These are phyloP conservation scores for Pantherophis vulpinus DNA, from an alignment of 2,797 vertebrate genomes.

Conservation along the genomic window DNA sequence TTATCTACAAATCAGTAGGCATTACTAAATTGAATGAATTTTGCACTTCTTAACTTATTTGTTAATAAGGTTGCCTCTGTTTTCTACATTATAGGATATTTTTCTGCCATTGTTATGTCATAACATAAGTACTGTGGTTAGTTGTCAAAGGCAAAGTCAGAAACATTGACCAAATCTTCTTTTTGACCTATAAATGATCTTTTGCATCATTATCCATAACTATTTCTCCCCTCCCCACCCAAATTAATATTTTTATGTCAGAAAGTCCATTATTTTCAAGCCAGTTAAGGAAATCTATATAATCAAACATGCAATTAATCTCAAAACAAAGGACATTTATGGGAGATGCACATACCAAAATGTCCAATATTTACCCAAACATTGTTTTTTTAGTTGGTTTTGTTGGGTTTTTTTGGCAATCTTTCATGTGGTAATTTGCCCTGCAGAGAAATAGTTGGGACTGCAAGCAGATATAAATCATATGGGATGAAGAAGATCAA, in stretches of 20 bases:
- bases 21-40: constrained; percentile 18
- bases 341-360: background rate
- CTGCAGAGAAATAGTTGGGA: background rate
- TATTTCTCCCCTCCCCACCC: constrained; percentile 1
- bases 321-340: background rate
- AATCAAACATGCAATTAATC: background rate
- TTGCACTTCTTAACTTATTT: background rate
- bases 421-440: background rate
- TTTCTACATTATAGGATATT: background rate
- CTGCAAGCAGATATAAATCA: background rate
- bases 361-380: background rate
- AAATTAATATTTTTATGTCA: constrained; percentile 1
- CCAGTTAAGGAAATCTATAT: background rate
- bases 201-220: background rate
- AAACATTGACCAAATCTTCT: constrained; percentile 11
- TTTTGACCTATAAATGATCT: background rate
- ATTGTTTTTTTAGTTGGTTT: background rate
- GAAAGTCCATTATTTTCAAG: constrained; percentile 12
- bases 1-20: background rate
- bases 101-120: constrained; percentile 6
- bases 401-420: no score
- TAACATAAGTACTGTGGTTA: background rate
- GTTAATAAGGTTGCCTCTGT: background rate
- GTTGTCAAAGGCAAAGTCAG: constrained; percentile 18
- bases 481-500: background rate